Base-by-base conservation (phyloP, 2,888 invertebrate species). In the Ochlodes sylvanus region DNA sequence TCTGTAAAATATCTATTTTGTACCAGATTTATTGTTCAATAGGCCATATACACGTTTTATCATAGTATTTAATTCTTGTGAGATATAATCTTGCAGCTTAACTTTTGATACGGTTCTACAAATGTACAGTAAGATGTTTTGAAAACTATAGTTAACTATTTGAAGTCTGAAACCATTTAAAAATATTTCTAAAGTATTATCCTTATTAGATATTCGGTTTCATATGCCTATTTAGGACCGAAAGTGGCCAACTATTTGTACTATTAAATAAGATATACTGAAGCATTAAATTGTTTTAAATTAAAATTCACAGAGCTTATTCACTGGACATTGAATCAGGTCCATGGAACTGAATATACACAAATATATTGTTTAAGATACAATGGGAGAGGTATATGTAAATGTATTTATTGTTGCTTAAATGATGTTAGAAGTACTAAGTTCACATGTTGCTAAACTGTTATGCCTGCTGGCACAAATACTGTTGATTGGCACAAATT, bases 251-350 rank as follows among this genome's bases (percentile, higher is more conserved):
- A 84, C 73, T 63, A 27, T 34, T 62, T 61, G 56, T 68, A 63
- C 10, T 41, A 42, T 34, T 10, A 38, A 38, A 38, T 38, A 52
- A 67, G 32, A n/a, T 47, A 54, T 56, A 67, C 41, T 63, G 27
- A 64, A 69, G 61, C 21, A 70, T 61, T 73, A 76, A 73, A 73
- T 73, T 77, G 74, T 75, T 63, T 74, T 73, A 76, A 76, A 77
- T 74, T 73, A 76, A 76, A 77, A 74, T 75, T 77, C 70, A 58
- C 75, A 77, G 76, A 82, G 79, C 80, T 80, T 82, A 79, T 74
- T 73, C 74, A 75, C 74, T 73, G 73, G 70, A 61, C 62, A 61
- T n/a, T 55, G 17, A 55, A 44, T 41, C 54, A 70, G 47, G 63
- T 60, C 61, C 47, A 69, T 67, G 68, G 69, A 70, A 74, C 71